Conservation (phyloP, 2,888 invertebrate genomes). For the Sminthurinus aureus region DNA sequence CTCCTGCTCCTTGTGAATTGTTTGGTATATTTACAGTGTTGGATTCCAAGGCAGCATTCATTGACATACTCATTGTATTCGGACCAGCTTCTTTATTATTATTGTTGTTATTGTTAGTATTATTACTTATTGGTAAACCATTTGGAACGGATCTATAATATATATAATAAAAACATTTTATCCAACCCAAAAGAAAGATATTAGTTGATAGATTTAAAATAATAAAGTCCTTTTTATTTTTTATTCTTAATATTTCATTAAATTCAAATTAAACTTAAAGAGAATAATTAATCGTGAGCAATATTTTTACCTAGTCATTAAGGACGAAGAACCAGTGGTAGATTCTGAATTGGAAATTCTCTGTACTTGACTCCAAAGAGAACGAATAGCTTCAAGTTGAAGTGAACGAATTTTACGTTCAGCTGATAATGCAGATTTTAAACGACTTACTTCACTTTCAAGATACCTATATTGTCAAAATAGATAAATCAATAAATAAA, state of each 20-base stretch:
- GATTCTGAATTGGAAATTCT: constrained; percentile 46
- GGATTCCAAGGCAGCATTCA: constrained; percentile 42
- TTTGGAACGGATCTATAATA: constrained; percentile 52
- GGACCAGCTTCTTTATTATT: neutral
- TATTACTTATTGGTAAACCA: constrained; percentile 45
- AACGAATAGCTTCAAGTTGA: constrained; percentile 90
- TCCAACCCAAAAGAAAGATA: too few relatives aligned
- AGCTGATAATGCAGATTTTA: constrained; percentile 82
- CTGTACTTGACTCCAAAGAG: constrained; percentile 73
- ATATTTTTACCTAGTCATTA: constrained; percentile 45
- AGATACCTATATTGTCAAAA: constrained; percentile 70
- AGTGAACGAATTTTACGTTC: constrained; percentile 85
- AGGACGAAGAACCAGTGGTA: constrained; percentile 13
- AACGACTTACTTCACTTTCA: constrained; percentile 83
- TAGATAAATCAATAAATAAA: neutral
- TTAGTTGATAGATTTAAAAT: too few relatives aligned
- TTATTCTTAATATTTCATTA: too few relatives aligned
- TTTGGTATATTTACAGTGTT: constrained; percentile 4
- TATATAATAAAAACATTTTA: neutral
- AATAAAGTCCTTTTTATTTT: too few relatives aligned
- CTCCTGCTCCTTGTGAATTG: neutral
- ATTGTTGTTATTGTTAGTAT: neutral
- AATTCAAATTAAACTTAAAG: too few relatives aligned
- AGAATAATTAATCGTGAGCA: too few relatives aligned
- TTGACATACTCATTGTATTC: constrained; percentile 47